A percentile compares a stretch with the other conserved stretches of the same genome.
Evolutionary conservation across 2,113 vertebrate species (phyloP).

Genomic region (Phoxinus phoxinus): DNA sequence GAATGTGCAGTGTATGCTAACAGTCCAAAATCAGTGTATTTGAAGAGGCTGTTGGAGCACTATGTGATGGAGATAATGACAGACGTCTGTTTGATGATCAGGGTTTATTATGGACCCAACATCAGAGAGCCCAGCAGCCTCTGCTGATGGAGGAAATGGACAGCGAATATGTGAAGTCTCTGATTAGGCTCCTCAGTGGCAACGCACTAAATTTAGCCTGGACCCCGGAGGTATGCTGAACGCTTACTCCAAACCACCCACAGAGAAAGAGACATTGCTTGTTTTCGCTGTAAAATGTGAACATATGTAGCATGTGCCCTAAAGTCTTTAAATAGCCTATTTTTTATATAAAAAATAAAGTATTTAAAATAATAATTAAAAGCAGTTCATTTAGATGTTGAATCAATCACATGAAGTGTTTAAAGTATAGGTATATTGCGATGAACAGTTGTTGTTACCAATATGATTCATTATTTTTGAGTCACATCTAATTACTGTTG

Average conservation of each 20-base stretch:
- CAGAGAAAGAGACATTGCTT: neutral
- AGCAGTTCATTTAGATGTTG: neutral
- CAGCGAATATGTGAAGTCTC: constrained; percentile 15
- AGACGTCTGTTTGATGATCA: neutral
- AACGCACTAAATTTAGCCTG: constrained; percentile 45
- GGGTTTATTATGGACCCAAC: constrained; percentile 3
- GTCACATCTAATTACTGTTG: neutral
- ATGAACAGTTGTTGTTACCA: neutral
- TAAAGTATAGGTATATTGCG: neutral
- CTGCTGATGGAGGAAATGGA: constrained; percentile 33
- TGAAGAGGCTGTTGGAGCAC: constrained; percentile 11
- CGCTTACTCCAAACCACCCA: constrained; percentile 33
- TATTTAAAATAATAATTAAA: neutral
- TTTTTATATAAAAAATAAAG: neutral
- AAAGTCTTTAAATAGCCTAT: neutral
- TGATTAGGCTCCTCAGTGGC: constrained; percentile 41
- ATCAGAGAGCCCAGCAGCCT: constrained; percentile 10
- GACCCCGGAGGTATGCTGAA: constrained; percentile 45
- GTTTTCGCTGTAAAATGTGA: neutral
- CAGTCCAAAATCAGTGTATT: constrained; percentile 9
- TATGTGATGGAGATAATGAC: neutral
- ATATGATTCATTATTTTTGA: no score
- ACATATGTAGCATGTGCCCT: neutral
- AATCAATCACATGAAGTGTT: neutral
- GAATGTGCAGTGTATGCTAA: neutral